Evolutionary conservation across 2,113 vertebrate genomes (phyloP).

Genomic region (Myotis brandtii): DNA sequence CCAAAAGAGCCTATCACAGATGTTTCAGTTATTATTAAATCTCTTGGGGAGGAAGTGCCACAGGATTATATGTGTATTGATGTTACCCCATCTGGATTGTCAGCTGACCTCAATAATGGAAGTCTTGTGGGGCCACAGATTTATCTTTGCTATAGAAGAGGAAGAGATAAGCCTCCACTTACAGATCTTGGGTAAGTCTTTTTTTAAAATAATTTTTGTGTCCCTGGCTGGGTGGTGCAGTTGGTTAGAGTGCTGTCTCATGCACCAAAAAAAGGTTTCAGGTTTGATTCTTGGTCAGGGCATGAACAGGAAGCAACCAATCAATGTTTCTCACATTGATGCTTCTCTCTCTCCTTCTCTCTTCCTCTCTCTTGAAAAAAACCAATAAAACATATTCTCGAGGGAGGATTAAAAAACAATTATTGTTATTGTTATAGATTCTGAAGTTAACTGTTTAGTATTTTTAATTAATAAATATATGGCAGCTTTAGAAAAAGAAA

Average conservation of each 20-base stretch:
- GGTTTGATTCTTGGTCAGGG: background rate
- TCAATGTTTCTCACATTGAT: background rate
- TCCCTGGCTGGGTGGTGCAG: background rate
- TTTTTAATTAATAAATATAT: constrained; percentile 10
- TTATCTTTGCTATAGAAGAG: constrained; percentile 96
- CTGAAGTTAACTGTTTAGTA: constrained; percentile 45
- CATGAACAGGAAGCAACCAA: background rate
- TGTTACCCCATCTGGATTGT: constrained; percentile 94
- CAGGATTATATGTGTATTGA: constrained; percentile 94
- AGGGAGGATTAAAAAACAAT: background rate
- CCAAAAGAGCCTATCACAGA: constrained; percentile 98
- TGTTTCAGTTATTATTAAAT: constrained; percentile 95
- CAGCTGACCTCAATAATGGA: constrained; percentile 97
- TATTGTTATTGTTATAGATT: constrained; percentile 29
- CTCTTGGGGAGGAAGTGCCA: constrained; percentile 96
- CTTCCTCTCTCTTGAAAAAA: background rate
- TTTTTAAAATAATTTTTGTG: background rate
- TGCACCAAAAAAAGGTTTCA: background rate
- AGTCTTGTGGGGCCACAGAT: constrained; percentile 97
- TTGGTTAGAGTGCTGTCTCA: background rate
- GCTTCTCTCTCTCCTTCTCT: background rate
- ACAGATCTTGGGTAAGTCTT: constrained; percentile 95
- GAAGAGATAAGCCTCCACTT: constrained; percentile 97
- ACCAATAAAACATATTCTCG: background rate
- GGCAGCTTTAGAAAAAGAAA: constrained; percentile 33